phyloP scores from a whole-genome alignment of 2,888 invertebrate species.

The Eustalomyia histrio region DNA sequence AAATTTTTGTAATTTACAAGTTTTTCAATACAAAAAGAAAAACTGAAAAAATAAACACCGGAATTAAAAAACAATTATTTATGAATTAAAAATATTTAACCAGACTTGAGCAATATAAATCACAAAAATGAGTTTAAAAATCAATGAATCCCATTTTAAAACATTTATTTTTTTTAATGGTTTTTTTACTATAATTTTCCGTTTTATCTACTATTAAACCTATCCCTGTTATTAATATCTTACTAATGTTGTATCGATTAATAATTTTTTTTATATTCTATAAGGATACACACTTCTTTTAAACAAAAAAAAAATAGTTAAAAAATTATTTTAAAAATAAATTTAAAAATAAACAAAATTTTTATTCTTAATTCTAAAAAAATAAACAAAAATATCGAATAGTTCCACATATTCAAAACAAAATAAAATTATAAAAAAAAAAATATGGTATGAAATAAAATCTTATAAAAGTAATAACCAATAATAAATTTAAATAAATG shows the following conservation, averaged over 20 bases:
- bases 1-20: too few species aligned
- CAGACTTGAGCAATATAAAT: too few species aligned
- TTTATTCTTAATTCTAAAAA: constrained; percentile 24
- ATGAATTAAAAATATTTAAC: too few species aligned
- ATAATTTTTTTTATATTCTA: neutral
- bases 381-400: constrained; percentile 33
- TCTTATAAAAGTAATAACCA: constrained; percentile 21
- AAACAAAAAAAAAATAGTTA: constrained; percentile 18
- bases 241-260: neutral
- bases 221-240: too few species aligned
- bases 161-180: too few species aligned
- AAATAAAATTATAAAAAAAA: constrained; percentile 17
- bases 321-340: constrained; percentile 18
- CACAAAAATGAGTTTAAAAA: too few species aligned
- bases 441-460: constrained; percentile 41
- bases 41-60: too few species aligned
- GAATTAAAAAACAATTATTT: too few species aligned
- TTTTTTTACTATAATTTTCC: too few species aligned
- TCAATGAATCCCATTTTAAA: too few species aligned
- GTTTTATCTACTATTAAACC: too few species aligned
- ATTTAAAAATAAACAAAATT: constrained; percentile 13
- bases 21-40: too few species aligned
- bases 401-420: constrained; percentile 45
- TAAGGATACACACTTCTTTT: constrained; percentile 17
- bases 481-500: constrained; percentile 39